Conservation (phyloP, 2,888 invertebrate species). For the Nasonovia ribisnigri region DNA sequence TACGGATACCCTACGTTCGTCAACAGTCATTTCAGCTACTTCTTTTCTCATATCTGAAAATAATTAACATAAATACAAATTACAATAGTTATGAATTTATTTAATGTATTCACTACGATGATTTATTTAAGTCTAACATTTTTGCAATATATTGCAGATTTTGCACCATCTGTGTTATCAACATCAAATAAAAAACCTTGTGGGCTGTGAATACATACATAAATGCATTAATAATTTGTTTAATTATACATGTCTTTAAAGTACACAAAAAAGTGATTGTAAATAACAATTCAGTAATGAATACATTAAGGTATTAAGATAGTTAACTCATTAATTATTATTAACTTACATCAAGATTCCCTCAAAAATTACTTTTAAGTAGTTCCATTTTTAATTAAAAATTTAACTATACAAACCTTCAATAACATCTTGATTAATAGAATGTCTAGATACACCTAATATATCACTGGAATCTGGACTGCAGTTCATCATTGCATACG, state of each 20-base stretch:
- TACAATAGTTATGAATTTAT: conserved; percentile 3
- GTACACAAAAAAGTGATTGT: background rate
- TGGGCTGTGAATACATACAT: background rate
- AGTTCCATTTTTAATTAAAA: background rate
- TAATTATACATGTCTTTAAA: background rate
- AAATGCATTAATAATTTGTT: background rate
- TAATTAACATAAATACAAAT: background rate
- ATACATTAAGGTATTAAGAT: background rate
- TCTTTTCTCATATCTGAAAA: conserved; percentile 64
- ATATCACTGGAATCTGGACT: conserved; percentile 77
- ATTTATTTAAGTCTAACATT: background rate
- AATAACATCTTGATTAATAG: conserved; percentile 56
- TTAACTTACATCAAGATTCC: background rate
- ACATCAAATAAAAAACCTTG: background rate
- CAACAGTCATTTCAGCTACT: conserved; percentile 62
- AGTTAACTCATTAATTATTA: background rate
- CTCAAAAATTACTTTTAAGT: background rate
- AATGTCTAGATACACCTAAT: conserved; percentile 57
- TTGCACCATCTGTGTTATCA: background rate
- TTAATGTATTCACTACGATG: background rate
- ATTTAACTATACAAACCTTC: conserved; percentile 52
- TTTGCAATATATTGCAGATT: background rate
- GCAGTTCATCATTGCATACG: conserved; percentile 84
- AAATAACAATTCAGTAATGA: background rate
- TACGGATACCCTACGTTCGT: conserved; percentile 43